A percentile compares a stretch with the other conserved stretches of the same genome.
These are phyloP conservation scores for Bothrops jararaca DNA, from an alignment of 2,113 vertebrate species.

Conservation along the genomic window DNA sequence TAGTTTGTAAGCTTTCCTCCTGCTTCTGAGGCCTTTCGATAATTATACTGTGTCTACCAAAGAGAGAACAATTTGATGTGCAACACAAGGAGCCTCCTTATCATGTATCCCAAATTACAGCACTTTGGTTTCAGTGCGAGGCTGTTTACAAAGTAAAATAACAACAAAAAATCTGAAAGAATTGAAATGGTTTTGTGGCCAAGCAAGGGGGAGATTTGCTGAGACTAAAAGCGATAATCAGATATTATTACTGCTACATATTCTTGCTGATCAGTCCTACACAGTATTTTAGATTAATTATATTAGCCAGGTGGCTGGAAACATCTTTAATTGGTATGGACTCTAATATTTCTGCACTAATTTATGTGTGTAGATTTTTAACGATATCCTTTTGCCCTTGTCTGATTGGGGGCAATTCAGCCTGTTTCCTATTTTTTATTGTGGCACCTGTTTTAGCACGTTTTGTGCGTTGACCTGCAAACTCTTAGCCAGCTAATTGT, in stretches of 20 bases:
- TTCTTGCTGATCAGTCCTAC: neutral
- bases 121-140: neutral
- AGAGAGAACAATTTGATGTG: neutral
- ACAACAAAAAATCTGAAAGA: neutral
- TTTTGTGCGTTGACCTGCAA: neutral
- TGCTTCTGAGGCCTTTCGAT: neutral
- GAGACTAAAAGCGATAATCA: neutral
- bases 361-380: neutral
- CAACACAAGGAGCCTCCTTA: neutral
- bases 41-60: conserved; percentile 3
- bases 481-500: neutral
- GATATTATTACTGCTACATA: neutral
- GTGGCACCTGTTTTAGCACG: neutral
- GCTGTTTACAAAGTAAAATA: neutral
- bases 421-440: neutral
- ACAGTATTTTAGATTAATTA: neutral
- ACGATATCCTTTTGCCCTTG: neutral
- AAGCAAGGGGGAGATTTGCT: neutral
- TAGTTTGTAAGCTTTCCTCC: neutral
- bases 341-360: neutral
- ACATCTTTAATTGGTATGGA: neutral
- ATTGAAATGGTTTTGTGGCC: neutral
- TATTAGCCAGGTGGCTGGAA: neutral
- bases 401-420: neutral
- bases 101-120: neutral